Conservation (phyloP, 1,140 invertebrate genomes). For the Pogonomyrmex californicus region DNA sequence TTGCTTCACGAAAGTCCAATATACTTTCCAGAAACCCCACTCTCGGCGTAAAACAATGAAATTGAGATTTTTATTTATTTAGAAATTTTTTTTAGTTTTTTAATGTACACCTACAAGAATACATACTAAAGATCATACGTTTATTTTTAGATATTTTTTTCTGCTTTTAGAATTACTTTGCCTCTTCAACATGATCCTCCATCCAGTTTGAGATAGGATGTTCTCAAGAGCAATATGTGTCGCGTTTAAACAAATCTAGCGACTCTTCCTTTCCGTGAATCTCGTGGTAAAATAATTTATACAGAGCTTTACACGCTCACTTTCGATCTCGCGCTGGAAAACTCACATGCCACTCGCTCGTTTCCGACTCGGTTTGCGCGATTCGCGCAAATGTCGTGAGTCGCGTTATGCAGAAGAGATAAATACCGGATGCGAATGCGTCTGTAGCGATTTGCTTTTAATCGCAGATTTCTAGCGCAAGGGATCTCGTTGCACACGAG, state of each 20-base stretch:
- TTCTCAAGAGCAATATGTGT: neutral
- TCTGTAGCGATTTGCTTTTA: slow-evolving; percentile 30
- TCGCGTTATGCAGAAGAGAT: slow-evolving; percentile 23
- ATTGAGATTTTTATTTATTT: neutral
- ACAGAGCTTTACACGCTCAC: slow-evolving; percentile 5
- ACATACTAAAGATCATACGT: neutral
- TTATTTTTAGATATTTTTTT: too few relatives aligned
- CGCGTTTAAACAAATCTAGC: slow-evolving; percentile 8
- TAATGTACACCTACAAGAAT: neutral
- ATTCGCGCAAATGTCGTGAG: slow-evolving; percentile 15
- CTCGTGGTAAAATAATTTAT: slow-evolving; percentile 27
- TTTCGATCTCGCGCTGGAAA: slow-evolving; percentile 40
- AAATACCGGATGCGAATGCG: slow-evolving; percentile 25
- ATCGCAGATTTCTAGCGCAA: slow-evolving; percentile 13
- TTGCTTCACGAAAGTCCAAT: slow-evolving; percentile 32
- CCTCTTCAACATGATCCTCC: neutral
- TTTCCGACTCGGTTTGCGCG: slow-evolving; percentile 13
- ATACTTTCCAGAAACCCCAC: slow-evolving; percentile 5
- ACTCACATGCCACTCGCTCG: slow-evolving; percentile 7
- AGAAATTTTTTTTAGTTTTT: neutral
- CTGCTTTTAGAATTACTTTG: neutral
- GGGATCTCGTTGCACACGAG: neutral
- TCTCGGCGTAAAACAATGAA: slow-evolving; percentile 13
- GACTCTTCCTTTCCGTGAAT: slow-evolving; percentile 21
- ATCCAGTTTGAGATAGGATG: too few relatives aligned